Base-by-base conservation (phyloP, 92 coral and sea anemone species). In the Ricordea florida region DNA sequence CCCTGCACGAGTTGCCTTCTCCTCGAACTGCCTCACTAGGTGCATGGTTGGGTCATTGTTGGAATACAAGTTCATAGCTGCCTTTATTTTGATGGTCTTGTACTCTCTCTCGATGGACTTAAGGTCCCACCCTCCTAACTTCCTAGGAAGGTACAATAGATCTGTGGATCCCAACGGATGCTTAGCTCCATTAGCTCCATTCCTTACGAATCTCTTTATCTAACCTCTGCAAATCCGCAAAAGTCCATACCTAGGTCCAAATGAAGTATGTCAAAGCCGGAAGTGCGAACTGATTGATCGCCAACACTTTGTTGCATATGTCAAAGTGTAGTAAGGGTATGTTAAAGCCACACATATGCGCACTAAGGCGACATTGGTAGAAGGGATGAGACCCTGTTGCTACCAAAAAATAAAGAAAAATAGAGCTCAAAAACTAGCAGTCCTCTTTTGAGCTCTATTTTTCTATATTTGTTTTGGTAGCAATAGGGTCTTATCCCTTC, bases 131-230 rank as follows among this genome's bases (percentile, higher is more conserved):
- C 78, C 78, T 10, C 72, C 84, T 47, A 52, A 37, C 17, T 78
- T 57, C 61, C 67, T 57, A 11, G 76, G 47, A 36, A 36, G 68
- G 45, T 77, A 65, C 10, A 66, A 32, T 43, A 53, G n/a, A 31
- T 67, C 57, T 9, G 69, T 78, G 15, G 84, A 78, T 34, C 76
- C 42, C 40, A 62, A 37, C 21, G 82, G 82, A 51, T 76, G 82
- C 36, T 51, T 76, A 20, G 51, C 53, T n/a, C 73, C 72, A 27
- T 48, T 40, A 15, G 40, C 20, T 41, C 63, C 58, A 44, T 62
- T 52, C 32, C 65, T 66, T 66, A 27, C 62, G 44, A 30, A 40
- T 55, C 44, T 76, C 74, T 35, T 62, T 59, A 38, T 75, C 72
- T 36, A 75, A 14, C 49, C 11, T 60, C 36, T 45, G 49, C 0